Evolutionary conservation across 2,888 invertebrate genomes (phyloP), one percentile per base, ranked within the genome.

Genomic region (Andrena minutula): DNA sequence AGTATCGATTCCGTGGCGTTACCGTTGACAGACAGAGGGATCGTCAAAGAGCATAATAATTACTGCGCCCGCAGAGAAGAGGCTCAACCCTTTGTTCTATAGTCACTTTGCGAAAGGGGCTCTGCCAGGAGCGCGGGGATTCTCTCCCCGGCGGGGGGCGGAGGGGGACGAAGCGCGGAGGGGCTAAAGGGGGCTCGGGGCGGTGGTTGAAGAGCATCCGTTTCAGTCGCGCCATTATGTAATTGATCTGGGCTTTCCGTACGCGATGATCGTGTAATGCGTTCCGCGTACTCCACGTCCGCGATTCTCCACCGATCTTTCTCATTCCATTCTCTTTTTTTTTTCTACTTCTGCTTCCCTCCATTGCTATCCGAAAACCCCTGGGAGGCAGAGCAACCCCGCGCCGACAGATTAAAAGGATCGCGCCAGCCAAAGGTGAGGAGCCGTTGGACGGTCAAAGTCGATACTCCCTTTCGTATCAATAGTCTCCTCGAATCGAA

Each of bases 21-120:
- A 88, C 81, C 91, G 90, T 90, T 92, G 92, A 92, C 92, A 92
- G 93, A 92, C 92, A 91, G 90, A 90, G 91, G 90, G 91, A 92
- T 92, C 92, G 93, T 93, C 93, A 93, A 93, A 93, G 93, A 93
- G 93, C 93, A 93, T 93, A 93, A 93, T 93, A 93, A 93, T 93
- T 93, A 93, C 93, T 92, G 91, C 90, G 91, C 92, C 91, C 93
- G 90, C 90, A 92, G 93, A 93, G 92, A 92, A 92, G 93, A 93
- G 93, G 90, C 92, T 93, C 92, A 92, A 92, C 92, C 92, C 93
- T 93, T 93, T 93, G 93, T 93, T 93, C 93, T 90, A 91, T 91
- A 93, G 93, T 93, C 93, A 93, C 93, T 93, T 93, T 93, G 92
- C 92, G 85, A 89, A 88, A 89, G 90, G 92, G 91, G 90, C 86